Evolutionary conservation across 1,140 invertebrate genomes (phyloP), one percentile per base, ranked within the genome.

Genomic region (Drosophila dunni): DNA sequence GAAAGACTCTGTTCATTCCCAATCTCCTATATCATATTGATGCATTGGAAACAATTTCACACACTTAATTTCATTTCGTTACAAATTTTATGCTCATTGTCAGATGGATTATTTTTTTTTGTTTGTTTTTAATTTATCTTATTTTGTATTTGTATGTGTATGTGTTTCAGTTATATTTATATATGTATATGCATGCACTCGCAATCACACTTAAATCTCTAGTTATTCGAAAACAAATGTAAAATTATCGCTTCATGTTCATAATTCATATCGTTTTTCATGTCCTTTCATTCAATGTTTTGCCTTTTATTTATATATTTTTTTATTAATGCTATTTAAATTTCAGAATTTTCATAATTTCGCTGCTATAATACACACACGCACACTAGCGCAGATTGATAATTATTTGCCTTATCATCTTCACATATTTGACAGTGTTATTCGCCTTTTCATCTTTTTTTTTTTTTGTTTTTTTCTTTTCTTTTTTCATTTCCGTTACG

Each of bases 51-150:
- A 75, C 78, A 79, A 68, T 79, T 86, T 88, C 74, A 88, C 79
- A 84, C 71, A 81, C 50, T 78, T 78, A 89, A 90, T 89, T 84
- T 80, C 77, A 81, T 64, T 80, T 75, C 64, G 78, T 84, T 89
- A 84, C 80, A 88, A 67, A 64, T 78, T 79, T 29, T 63, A 84
- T 70, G 48, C 46, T 54, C 60, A 68, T 77, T 77, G 67, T 64
- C 72, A 75, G 67, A 70, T 70, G 33, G 66, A 64, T 63, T 70
- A 64, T 74, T 69, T 44, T 17, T 44, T 42, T 20, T 20, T n/a
- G n/a, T 1, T 29, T 29, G 24, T 29, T 29, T 62, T 68, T 56
- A 48, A 17, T 48, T 34, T 56, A 45, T 50, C 56, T 71, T 58
- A 53, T 51, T 33, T 24, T 65, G 44, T 33, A 70, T 60, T 44